phyloP scores from a whole-genome alignment of 2,113 vertebrate genomes.

The Chloroceryle aenea region DNA sequence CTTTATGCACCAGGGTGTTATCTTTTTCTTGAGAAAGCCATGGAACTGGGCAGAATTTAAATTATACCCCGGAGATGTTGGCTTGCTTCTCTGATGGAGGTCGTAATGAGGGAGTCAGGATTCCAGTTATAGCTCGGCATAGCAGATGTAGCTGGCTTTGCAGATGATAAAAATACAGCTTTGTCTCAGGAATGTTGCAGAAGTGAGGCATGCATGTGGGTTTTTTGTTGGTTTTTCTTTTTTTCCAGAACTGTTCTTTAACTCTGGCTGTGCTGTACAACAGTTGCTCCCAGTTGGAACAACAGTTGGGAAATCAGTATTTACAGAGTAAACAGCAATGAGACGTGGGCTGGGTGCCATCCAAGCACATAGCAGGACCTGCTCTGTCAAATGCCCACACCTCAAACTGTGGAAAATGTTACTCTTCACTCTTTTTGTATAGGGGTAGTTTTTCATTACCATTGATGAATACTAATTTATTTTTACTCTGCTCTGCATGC shows the following conservation, averaged over 20 bases:
- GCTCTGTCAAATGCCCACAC: neutral
- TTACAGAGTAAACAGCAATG: constrained; percentile 18
- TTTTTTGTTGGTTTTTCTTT: neutral
- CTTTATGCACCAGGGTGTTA: constrained; percentile 35
- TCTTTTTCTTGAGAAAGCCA: constrained; percentile 31
- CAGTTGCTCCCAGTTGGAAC: neutral
- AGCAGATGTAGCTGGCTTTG: constrained; percentile 62
- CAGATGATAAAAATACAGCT: constrained; percentile 67
- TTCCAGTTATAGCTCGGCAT: constrained; percentile 60
- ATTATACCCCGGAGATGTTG: constrained; percentile 55
- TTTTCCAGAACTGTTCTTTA: constrained; percentile 26
- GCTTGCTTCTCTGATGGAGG: neutral
- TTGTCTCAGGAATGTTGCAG: constrained; percentile 66
- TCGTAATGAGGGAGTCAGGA: constrained; percentile 53
- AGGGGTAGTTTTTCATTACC: neutral
- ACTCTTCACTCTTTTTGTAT: neutral
- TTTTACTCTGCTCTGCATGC: neutral
- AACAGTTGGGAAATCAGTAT: constrained; percentile 11
- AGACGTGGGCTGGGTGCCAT: neutral
- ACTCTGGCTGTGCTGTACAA: constrained; percentile 40
- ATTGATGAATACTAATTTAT: neutral
- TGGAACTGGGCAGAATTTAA: constrained; percentile 48
- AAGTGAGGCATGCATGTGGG: neutral
- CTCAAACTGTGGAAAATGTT: neutral
- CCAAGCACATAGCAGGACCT: constrained; percentile 1